These are phyloP conservation scores for Campopleginae sp. DNA, from an alignment of 2,888 invertebrate genomes.

Conservation along the genomic window DNA sequence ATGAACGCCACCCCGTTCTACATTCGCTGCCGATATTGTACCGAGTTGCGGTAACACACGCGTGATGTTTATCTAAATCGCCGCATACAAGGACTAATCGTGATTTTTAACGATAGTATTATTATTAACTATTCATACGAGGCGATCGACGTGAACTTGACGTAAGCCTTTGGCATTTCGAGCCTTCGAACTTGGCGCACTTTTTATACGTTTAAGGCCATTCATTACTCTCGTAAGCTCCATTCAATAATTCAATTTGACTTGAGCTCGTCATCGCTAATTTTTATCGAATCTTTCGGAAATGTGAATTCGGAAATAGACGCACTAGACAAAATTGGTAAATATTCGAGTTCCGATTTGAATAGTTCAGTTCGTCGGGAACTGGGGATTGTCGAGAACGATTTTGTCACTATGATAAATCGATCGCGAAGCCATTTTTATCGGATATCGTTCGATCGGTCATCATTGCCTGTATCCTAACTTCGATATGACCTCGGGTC, in stretches of 20 bases:
- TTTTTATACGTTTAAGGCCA: neutral
- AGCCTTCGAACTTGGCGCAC: neutral
- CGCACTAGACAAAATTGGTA: neutral
- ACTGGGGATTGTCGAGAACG: neutral
- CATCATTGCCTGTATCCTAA: neutral
- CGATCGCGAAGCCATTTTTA: neutral
- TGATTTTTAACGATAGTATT: constrained; percentile 31
- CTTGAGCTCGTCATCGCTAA: neutral
- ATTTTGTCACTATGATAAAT: constrained; percentile 20
- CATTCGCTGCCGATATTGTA: constrained; percentile 43
- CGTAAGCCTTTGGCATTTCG: neutral
- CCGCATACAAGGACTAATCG: constrained; percentile 37
- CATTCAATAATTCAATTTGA: neutral
- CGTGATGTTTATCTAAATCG: constrained; percentile 27
- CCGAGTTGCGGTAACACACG: constrained; percentile 11
- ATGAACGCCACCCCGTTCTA: constrained; percentile 60
- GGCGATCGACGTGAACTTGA: neutral
- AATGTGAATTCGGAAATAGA: neutral
- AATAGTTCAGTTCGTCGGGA: neutral
- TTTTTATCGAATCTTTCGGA: neutral
- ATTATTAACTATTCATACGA: constrained; percentile 1
- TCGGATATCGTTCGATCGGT: constrained; percentile 48
- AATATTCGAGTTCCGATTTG: neutral
- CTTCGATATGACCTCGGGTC: constrained; percentile 37
- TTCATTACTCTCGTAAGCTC: neutral